These are phyloP conservation scores for Drosophila vallismaia DNA, from an alignment of 2,888 invertebrate species.

Conservation along the genomic window DNA sequence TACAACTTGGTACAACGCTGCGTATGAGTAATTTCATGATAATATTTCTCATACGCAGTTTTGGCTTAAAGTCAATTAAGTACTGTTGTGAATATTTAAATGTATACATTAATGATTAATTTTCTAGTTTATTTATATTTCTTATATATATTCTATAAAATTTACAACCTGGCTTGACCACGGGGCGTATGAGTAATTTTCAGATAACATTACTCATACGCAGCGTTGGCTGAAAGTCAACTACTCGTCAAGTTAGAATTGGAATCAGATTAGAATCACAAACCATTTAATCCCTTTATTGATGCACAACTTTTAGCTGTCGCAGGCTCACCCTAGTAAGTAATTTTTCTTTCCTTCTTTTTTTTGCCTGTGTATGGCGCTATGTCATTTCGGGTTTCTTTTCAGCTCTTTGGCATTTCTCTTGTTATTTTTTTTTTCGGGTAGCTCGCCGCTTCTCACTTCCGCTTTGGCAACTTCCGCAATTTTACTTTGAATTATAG, in stretches of 20 bases:
- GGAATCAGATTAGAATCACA: background rate
- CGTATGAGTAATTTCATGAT: background rate
- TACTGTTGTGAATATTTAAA: background rate
- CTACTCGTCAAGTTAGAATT: background rate
- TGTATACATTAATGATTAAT: no score
- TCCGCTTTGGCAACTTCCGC: conserved; percentile 79
- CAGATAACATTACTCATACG: background rate
- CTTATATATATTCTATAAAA: no score
- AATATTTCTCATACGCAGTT: background rate
- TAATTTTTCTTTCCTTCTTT: background rate
- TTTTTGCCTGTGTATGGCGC: conserved; percentile 31
- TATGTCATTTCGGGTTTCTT: conserved; percentile 42
- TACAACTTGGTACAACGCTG: no score
- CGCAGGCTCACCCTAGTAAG: conserved; percentile 13
- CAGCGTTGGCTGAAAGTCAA: background rate
- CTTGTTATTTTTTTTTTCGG: conserved; percentile 38
- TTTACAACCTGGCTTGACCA: no score
- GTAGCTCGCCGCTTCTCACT: conserved; percentile 71
- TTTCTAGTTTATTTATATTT: no score
- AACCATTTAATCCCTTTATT: background rate
- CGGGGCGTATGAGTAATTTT: background rate
- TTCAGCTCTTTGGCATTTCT: conserved; percentile 46
- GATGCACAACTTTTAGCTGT: background rate
- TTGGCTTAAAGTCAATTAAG: background rate
- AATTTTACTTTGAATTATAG: conserved; percentile 79